Conservation (phyloP, 2,888 invertebrate species). For the Synergus laeviventris region DNA sequence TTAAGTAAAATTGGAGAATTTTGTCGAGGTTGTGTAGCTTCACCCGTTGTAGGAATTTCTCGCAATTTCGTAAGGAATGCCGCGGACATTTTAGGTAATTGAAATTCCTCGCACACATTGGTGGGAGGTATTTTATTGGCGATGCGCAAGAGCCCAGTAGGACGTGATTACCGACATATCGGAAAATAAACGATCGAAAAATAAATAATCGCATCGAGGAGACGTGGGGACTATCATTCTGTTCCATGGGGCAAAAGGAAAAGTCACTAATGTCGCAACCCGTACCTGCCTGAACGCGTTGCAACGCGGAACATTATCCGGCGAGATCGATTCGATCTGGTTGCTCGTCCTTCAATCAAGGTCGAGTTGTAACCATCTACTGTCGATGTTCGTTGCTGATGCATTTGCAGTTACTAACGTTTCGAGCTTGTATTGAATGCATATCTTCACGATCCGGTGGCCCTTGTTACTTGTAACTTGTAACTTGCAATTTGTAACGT, state of each 20-base stretch:
- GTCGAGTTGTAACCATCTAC: conserved; percentile 40
- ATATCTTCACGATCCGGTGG: conserved; percentile 35
- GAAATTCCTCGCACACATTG: conserved; percentile 1
- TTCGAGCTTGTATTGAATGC: conserved; percentile 1
- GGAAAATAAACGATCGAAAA: conserved; percentile 23
- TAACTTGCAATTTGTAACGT: background rate
- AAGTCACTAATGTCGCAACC: conserved; percentile 36
- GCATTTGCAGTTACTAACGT: conserved; percentile 35
- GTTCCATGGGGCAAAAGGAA: conserved; percentile 8
- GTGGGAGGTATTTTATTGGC: background rate
- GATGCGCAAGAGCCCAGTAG: background rate
- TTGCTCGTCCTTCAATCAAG: conserved; percentile 41
- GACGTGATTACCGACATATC: conserved; percentile 36
- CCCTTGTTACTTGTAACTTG: conserved; percentile 9
- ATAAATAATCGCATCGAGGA: conserved; percentile 19
- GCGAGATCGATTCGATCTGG: conserved; percentile 48
- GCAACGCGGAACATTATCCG: conserved; percentile 46
- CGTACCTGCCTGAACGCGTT: conserved; percentile 36
- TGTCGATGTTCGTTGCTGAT: conserved; percentile 23
- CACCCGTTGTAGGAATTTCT: background rate
- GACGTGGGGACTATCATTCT: conserved; percentile 14
- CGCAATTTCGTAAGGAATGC: background rate
- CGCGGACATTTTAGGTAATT: background rate
- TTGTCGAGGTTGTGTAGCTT: background rate
- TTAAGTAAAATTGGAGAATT: background rate